Conservation (phyloP, 92 coral and sea anemone species). For the Heteractis magnifica region DNA sequence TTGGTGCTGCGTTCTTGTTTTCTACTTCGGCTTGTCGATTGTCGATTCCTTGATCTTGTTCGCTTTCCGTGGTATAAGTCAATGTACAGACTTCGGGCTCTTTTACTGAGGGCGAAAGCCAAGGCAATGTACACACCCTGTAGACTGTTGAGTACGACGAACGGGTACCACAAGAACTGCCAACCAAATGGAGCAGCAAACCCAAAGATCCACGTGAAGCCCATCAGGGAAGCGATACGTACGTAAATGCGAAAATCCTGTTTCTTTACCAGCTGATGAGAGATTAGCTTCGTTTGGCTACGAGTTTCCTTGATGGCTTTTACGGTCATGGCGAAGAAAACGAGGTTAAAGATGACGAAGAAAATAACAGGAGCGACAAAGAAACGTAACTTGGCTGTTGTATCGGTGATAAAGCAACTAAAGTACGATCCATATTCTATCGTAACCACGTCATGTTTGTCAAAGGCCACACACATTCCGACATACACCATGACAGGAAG, state of each 20-base stretch:
- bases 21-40: background rate
- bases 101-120: slow-evolving; percentile 26
- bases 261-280: background rate
- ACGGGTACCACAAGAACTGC: slow-evolving; percentile 34
- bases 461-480: slow-evolving; percentile 36
- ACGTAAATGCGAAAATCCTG: slow-evolving; percentile 26
- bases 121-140: slow-evolving; percentile 34
- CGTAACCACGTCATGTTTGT: slow-evolving; percentile 29
- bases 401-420: slow-evolving; percentile 45
- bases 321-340: slow-evolving; percentile 44
- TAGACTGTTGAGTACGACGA: slow-evolving; percentile 14
- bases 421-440: slow-evolving; percentile 23
- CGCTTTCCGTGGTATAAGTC: slow-evolving; percentile 1
- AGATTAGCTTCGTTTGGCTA: slow-evolving; percentile 21
- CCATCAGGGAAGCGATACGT: slow-evolving; percentile 50
- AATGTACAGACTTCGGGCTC: slow-evolving; percentile 10
- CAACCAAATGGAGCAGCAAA: slow-evolving; percentile 41
- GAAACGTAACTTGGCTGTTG: slow-evolving; percentile 24
- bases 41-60: background rate
- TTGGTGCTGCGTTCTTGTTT: slow-evolving; percentile 8
- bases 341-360: slow-evolving; percentile 26
- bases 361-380: slow-evolving; percentile 37
- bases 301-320: slow-evolving; percentile 35
- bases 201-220: slow-evolving; percentile 63
- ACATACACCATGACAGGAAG: slow-evolving; percentile 39